These are phyloP conservation scores for Ailuropoda melanoleuca DNA, from an alignment of 2,113 vertebrate genomes.

Conservation along the genomic window DNA sequence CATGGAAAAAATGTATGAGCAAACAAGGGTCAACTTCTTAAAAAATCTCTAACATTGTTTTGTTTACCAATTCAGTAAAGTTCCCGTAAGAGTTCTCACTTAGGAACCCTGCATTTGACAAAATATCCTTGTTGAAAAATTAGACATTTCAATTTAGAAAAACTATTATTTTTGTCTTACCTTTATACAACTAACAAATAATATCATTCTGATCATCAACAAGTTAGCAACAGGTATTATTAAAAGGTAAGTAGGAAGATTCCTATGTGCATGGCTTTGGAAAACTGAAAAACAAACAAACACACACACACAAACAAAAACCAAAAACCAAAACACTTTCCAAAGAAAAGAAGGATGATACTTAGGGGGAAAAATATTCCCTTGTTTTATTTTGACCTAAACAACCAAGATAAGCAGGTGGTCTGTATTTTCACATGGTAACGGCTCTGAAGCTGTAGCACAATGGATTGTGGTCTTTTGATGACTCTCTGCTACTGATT, in stretches of 20 bases:
- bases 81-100: neutral
- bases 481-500: neutral
- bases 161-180: neutral
- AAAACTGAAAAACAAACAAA: neutral
- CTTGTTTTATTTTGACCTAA: neutral
- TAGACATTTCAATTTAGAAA: constrained; percentile 12
- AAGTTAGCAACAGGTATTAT: constrained; percentile 9
- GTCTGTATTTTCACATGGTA: neutral
- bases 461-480: neutral
- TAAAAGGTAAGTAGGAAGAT: neutral
- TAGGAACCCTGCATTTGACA: neutral
- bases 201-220: neutral
- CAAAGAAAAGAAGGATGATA: neutral
- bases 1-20: neutral
- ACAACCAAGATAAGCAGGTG: neutral
- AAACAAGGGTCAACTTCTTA: neutral
- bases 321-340: neutral
- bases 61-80: neutral
- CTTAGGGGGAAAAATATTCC: neutral
- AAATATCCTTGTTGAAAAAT: neutral
- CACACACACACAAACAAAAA: no score
- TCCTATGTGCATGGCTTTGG: neutral
- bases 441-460: neutral
- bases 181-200: neutral
- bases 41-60: neutral